These are phyloP conservation scores for Arnoldichthys spilopterus DNA, from an alignment of 2,797 vertebrate genomes.

Conservation along the genomic window DNA sequence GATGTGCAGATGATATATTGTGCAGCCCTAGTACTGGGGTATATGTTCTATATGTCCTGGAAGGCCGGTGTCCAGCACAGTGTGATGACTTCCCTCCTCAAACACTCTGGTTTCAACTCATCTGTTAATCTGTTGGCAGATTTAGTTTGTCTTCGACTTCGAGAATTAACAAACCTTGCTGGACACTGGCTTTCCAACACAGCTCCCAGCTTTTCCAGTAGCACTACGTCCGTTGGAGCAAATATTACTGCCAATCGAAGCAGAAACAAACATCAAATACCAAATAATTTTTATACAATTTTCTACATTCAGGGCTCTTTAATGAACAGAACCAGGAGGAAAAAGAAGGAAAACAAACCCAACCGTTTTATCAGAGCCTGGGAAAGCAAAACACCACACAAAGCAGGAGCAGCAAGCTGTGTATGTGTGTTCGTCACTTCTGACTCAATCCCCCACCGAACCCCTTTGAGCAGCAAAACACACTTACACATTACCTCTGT, in stretches of 20 bases:
- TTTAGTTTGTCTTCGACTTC: not conserved
- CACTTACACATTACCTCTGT: not conserved
- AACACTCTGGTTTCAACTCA: not conserved
- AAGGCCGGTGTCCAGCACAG: no score
- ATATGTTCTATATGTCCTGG: no score
- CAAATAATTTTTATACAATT: not conserved
- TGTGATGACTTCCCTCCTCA: no score
- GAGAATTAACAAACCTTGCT: not conserved
- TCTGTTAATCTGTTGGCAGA: not conserved
- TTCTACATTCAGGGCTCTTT: not conserved
- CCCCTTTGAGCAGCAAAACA: not conserved
- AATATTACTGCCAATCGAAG: not conserved
- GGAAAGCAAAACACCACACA: not conserved
- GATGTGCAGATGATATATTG: no score
- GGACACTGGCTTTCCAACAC: not conserved
- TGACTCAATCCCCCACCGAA: slow-evolving; percentile 8
- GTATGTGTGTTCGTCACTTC: not conserved
- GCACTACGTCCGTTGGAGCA: not conserved
- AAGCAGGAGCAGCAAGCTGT: not conserved
- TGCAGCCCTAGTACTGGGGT: no score
- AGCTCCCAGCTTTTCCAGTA: not conserved
- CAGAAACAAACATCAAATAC: not conserved
- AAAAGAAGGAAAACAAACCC: slow-evolving; percentile 7
- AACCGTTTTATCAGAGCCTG: slow-evolving; percentile 1
- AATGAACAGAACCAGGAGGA: slow-evolving; percentile 11